A percentile compares a stretch with the other conserved stretches of the same genome.
phyloP scores from a whole-genome alignment of 1,140 invertebrate species.

The Nilaparvata lugens region DNA sequence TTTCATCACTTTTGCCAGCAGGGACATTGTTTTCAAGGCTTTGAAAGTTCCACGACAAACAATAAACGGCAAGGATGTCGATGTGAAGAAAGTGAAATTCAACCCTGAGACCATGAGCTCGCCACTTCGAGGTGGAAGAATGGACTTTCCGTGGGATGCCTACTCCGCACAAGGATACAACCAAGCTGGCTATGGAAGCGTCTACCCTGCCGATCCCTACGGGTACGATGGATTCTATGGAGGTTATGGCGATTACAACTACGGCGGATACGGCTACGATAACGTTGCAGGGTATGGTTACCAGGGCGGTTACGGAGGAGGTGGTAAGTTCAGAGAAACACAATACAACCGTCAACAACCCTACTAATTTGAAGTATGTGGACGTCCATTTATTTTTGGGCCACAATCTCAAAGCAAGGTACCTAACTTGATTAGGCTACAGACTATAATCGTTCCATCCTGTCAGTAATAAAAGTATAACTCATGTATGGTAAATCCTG shows the following conservation, averaged over 20 bases:
- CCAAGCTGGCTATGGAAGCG: conserved; percentile 35
- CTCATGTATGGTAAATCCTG: too few species aligned
- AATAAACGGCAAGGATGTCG: conserved; percentile 53
- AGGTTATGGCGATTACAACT: conserved; percentile 28
- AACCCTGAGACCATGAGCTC: conserved; percentile 37
- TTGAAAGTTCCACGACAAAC: conserved; percentile 51
- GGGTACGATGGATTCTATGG: conserved; percentile 23
- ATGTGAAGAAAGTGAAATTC: conserved; percentile 43
- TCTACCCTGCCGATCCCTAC: conserved; percentile 35
- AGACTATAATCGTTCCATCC: too few species aligned
- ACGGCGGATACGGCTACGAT: conserved; percentile 35
- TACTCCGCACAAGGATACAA: conserved; percentile 4
- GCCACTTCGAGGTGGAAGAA: conserved; percentile 19
- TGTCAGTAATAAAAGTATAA: too few species aligned
- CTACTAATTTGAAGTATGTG: conserved; percentile 16
- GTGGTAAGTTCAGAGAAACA: conserved; percentile 25
- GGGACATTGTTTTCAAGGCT: conserved; percentile 50
- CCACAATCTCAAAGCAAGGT: too few species aligned
- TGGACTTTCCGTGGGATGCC: conserved; percentile 6
- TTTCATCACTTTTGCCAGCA: conserved; percentile 56
- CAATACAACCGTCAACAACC: conserved; percentile 24
- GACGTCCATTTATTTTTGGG: too few species aligned
- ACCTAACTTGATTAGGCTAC: too few species aligned
- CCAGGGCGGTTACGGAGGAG: conserved; percentile 10
- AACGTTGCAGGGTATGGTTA: conserved; percentile 26